A percentile compares a stretch with the other conserved stretches of the same genome.
These are phyloP conservation scores for Conops quadrifasciatus DNA, from an alignment of 2,888 invertebrate genomes.

Conservation along the genomic window DNA sequence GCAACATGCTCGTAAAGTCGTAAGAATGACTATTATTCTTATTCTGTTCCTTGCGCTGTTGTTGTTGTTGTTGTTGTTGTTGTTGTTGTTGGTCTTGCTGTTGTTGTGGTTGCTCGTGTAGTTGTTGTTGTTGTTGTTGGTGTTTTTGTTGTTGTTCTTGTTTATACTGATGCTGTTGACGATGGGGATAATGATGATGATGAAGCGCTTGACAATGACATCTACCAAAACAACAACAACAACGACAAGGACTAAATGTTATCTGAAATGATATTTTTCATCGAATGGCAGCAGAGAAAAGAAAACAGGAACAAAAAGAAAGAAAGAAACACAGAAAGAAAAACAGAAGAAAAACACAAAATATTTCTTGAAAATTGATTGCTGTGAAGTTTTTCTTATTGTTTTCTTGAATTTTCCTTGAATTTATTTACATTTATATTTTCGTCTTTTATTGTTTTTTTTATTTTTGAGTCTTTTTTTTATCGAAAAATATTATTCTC, in stretches of 20 bases:
- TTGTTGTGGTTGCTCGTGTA: constrained; percentile 26
- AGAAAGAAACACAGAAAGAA: constrained; percentile 19
- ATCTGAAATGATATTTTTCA: constrained; percentile 29
- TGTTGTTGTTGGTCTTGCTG: constrained; percentile 28
- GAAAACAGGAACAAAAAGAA: neutral
- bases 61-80: constrained; percentile 20
- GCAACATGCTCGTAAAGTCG: too few relatives aligned
- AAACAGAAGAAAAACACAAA: neutral
- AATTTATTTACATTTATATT: constrained; percentile 12
- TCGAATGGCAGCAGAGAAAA: neutral
- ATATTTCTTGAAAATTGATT: constrained; percentile 16
- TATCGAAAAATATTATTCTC: constrained; percentile 33
- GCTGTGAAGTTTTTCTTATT: constrained; percentile 28
- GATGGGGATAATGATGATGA: constrained; percentile 31
- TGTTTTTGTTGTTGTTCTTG: constrained; percentile 34
- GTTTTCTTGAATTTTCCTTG: constrained; percentile 29
- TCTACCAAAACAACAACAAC: constrained; percentile 31
- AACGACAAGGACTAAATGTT: constrained; percentile 23
- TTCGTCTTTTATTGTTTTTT: neutral
- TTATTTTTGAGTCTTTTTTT: constrained; percentile 1
- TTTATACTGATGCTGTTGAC: constrained; percentile 8
- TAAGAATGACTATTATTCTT: constrained; percentile 9
- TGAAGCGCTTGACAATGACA: too few relatives aligned
- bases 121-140: constrained; percentile 31
- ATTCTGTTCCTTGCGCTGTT: constrained; percentile 1